A percentile compares a stretch with the other conserved stretches of the same genome.
Conservation (phyloP, 2,888 invertebrate species). For the Acronicta psi region DNA sequence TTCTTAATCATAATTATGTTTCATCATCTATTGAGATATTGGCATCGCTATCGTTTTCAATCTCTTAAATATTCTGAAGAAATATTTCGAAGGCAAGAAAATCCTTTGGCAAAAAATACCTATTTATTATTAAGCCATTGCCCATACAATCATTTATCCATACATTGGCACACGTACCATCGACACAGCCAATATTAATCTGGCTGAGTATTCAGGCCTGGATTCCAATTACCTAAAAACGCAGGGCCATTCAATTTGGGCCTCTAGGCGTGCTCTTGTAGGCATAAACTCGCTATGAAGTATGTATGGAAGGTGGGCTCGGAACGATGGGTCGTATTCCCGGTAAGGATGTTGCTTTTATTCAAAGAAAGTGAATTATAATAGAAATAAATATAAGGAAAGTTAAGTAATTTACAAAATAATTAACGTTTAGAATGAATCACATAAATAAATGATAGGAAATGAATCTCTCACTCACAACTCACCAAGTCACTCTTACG, state of each 20-base stretch:
- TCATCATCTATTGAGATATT: not conserved
- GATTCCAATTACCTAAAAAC: constrained; percentile 74
- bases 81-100: constrained; percentile 4
- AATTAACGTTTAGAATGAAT: too few species aligned
- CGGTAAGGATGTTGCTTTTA: not conserved
- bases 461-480: too few species aligned
- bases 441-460: too few species aligned
- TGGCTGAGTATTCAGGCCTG: constrained; percentile 56
- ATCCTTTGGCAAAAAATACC: constrained; percentile 7
- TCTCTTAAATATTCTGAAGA: not conserved
- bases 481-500: too few species aligned
- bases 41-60: not conserved
- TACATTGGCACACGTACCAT: constrained; percentile 39
- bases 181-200: constrained; percentile 60
- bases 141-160: constrained; percentile 45
- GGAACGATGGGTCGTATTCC: constrained; percentile 33
- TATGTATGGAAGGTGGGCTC: constrained; percentile 54
- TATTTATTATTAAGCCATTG: constrained; percentile 43
- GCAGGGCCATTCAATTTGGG: constrained; percentile 71
- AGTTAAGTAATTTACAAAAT: too few species aligned
- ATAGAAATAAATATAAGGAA: too few species aligned
- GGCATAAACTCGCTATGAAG: constrained; percentile 58
- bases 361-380: too few species aligned
- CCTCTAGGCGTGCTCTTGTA: constrained; percentile 53
- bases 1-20: constrained; percentile 1